Evolutionary conservation across 2,888 invertebrate genomes (phyloP), one percentile per base, ranked within the genome.

Genomic region (Philaethria dido): DNA sequence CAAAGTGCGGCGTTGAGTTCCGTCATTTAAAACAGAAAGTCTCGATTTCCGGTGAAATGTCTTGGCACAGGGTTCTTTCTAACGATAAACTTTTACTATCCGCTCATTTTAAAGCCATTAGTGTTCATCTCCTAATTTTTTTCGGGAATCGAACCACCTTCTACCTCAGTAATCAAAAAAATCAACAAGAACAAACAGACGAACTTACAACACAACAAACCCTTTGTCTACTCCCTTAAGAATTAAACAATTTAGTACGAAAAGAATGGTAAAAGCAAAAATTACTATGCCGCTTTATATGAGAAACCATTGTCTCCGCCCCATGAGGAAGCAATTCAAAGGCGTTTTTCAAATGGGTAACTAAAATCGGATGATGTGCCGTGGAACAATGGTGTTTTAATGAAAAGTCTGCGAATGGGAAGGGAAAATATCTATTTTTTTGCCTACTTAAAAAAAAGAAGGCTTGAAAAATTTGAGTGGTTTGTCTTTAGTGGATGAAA

Each of bases 381-480:
- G 60, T 67, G 73, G 75, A 75, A 84, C 82, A 83, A 83, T 82
- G 70, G 73, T 67, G 64, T 64, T 70, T 74, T 82, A 83, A 83
- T 82, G 81, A 82, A 79, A 81, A 75, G 78, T 76, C 80, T 74
- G 74, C 70, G 66, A 42, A 42, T 42, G 20, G 22, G 42, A 57
- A 39, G 25, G 57, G 9, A 42, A 50, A 29, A 52, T 52, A 52
- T 52, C 52, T 52, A 52, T 52, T 52, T 33, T 52, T 52, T 52
- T 29, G 52, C 3, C 29, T 16, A 29, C 11, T 52, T 52, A 13
- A 74, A 75, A 52, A 52, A 52, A 29, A n/a, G n/a, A n/a, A n/a
- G n/a, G n/a, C n/a, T n/a, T n/a, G n/a, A n/a, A n/a, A n/a, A n/a
- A n/a, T n/a, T n/a, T n/a, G n/a, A n/a, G n/a, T n/a, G n/a, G n/a